Conservation (phyloP, 2,888 invertebrate species). For the Neoascia interrupta region DNA sequence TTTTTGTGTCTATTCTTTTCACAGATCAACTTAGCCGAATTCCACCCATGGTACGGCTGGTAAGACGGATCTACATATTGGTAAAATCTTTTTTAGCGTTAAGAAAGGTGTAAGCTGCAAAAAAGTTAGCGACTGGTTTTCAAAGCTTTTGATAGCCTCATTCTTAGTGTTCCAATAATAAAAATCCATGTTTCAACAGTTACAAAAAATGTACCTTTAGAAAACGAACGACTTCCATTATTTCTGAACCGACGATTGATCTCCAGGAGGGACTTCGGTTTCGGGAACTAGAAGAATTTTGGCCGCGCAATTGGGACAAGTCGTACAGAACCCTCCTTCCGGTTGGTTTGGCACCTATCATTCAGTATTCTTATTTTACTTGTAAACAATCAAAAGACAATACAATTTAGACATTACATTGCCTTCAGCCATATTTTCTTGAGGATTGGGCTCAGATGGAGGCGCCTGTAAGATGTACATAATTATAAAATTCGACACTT, state of each 20-base stretch:
- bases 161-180: too few relatives aligned
- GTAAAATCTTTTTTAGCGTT: too few relatives aligned
- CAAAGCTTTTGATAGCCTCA: too few relatives aligned
- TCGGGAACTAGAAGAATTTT: conserved; percentile 76
- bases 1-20: too few relatives aligned
- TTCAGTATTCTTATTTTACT: conserved; percentile 16
- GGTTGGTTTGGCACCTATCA: conserved; percentile 28
- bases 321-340: conserved; percentile 77
- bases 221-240: too few relatives aligned
- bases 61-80: too few relatives aligned
- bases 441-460: conserved; percentile 41
- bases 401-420: conserved; percentile 29
- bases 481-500: neutral
- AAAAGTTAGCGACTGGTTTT: too few relatives aligned
- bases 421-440: neutral
- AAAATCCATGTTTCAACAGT: too few relatives aligned
- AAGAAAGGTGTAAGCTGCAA: too few relatives aligned
- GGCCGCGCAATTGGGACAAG: conserved; percentile 78
- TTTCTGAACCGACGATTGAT: neutral
- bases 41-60: too few relatives aligned
- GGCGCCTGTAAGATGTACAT: neutral
- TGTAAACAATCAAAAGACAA: conserved; percentile 10
- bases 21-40: too few relatives aligned
- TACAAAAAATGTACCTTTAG: too few relatives aligned
- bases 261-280: conserved; percentile 49